phyloP scores from a whole-genome alignment of 2,888 invertebrate species.

The Limnephilus lunatus region DNA sequence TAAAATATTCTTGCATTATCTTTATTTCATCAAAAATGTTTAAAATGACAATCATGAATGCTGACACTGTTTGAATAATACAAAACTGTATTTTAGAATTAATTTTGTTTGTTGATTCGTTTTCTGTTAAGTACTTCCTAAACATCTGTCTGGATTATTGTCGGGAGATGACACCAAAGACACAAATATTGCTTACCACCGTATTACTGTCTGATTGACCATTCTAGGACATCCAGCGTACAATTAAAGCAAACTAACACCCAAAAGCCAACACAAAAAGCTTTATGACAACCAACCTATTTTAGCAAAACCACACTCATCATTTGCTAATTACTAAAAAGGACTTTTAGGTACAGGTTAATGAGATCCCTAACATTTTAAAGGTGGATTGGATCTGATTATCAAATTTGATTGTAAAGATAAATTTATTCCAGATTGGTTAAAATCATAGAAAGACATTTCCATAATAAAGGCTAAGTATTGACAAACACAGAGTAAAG shows the following conservation, averaged over 20 bases:
- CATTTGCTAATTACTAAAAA: background rate
- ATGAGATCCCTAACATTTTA: background rate
- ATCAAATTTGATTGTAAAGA: background rate
- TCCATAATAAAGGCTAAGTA: background rate
- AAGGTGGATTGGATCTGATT: background rate
- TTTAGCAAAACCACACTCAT: background rate
- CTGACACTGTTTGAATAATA: background rate
- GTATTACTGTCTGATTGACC: background rate
- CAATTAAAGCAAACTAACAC: slow-evolving; percentile 46
- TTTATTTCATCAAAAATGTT: slow-evolving; percentile 45
- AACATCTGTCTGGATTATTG: background rate
- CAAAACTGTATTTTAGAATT: too few species aligned
- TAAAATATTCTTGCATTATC: slow-evolving; percentile 30
- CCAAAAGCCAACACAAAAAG: slow-evolving; percentile 53
- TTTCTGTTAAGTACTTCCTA: background rate
- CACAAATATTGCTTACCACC: slow-evolving; percentile 22
- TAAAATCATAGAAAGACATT: background rate
- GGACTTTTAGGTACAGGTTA: background rate
- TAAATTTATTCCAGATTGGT: background rate
- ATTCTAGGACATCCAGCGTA: slow-evolving; percentile 23
- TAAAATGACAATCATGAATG: slow-evolving; percentile 22
- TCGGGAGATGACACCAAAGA: slow-evolving; percentile 6
- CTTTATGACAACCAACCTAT: slow-evolving; percentile 14
- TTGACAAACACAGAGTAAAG: background rate
- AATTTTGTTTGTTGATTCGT: background rate